These are phyloP conservation scores for Proisotoma minuta DNA, from an alignment of 2,888 invertebrate genomes.

Conservation along the genomic window DNA sequence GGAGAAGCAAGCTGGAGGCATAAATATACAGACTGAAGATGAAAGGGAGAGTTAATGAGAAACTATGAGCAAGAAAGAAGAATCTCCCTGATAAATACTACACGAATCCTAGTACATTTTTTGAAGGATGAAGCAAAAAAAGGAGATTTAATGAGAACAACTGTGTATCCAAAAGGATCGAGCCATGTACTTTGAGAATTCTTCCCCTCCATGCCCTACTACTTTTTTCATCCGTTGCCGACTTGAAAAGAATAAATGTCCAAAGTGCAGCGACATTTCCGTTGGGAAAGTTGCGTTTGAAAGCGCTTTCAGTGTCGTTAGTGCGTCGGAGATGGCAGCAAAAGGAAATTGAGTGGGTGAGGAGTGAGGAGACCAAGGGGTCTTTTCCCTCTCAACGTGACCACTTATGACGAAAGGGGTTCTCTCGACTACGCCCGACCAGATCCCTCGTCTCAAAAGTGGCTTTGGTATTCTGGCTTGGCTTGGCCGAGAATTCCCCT, in stretches of 20 bases:
- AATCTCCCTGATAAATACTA: background rate
- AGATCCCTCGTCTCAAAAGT: too few relatives aligned
- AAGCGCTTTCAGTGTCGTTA: background rate
- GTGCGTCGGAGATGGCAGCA: conserved; percentile 20
- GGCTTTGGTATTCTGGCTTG: too few relatives aligned
- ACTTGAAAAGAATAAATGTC: background rate
- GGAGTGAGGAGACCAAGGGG: conserved; percentile 12
- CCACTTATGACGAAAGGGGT: too few relatives aligned
- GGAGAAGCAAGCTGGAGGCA: too few relatives aligned
- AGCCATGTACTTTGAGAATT: too few relatives aligned
- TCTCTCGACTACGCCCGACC: too few relatives aligned
- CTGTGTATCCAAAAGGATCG: too few relatives aligned
- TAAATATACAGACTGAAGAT: conserved; percentile 1
- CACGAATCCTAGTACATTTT: background rate
- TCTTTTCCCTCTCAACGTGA: background rate
- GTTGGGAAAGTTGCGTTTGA: background rate
- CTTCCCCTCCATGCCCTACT: too few relatives aligned
- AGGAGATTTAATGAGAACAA: too few relatives aligned
- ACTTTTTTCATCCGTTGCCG: too few relatives aligned
- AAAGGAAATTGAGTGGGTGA: conserved; percentile 21
- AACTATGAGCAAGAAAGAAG: conserved; percentile 7
- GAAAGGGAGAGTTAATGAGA: conserved; percentile 22
- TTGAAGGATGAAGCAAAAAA: too few relatives aligned
- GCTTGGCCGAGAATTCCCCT: too few relatives aligned
- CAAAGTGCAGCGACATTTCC: conserved; percentile 6